Conservation (phyloP, 2,888 invertebrate species). For the Drosophila prostipennis region DNA sequence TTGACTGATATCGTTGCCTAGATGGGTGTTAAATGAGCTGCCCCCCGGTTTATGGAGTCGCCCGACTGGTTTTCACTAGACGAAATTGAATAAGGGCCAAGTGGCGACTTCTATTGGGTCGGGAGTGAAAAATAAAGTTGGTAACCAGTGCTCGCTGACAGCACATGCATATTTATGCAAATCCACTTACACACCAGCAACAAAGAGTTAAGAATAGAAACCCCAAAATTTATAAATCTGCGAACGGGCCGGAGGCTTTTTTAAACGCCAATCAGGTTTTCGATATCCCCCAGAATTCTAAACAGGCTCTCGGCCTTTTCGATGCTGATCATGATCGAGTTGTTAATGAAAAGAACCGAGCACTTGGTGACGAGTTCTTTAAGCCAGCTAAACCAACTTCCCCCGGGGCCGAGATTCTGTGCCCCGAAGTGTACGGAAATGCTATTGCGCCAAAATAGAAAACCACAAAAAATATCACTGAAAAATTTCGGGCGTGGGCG, state of each 20-base stretch:
- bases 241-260: conserved; percentile 29
- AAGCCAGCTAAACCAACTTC: conserved; percentile 41
- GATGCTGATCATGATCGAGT: conserved; percentile 71
- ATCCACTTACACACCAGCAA: conserved; percentile 42
- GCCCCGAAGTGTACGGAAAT: conserved; percentile 59
- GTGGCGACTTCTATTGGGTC: background rate
- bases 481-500: conserved; percentile 39
- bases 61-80: conserved; percentile 33
- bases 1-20: conserved; percentile 27
- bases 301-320: conserved; percentile 55
- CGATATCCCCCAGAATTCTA: conserved; percentile 60
- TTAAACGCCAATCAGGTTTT: conserved; percentile 70
- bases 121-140: background rate
- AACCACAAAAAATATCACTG: conserved; percentile 18
- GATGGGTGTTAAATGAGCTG: conserved; percentile 21
- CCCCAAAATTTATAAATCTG: conserved; percentile 42
- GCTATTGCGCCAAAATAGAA: conserved; percentile 36
- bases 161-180: conserved; percentile 49
- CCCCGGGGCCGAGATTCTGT: conserved; percentile 20
- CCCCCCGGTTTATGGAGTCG: conserved; percentile 17
- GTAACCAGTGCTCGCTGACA: conserved; percentile 11
- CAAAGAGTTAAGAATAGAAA: conserved; percentile 50
- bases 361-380: conserved; percentile 55
- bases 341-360: conserved; percentile 67
- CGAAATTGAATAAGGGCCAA: conserved; percentile 23